Evolutionary conservation across 2,797 vertebrate species (phyloP), one percentile per base, ranked within the genome.

Genomic region (Eulemur albifrons): DNA sequence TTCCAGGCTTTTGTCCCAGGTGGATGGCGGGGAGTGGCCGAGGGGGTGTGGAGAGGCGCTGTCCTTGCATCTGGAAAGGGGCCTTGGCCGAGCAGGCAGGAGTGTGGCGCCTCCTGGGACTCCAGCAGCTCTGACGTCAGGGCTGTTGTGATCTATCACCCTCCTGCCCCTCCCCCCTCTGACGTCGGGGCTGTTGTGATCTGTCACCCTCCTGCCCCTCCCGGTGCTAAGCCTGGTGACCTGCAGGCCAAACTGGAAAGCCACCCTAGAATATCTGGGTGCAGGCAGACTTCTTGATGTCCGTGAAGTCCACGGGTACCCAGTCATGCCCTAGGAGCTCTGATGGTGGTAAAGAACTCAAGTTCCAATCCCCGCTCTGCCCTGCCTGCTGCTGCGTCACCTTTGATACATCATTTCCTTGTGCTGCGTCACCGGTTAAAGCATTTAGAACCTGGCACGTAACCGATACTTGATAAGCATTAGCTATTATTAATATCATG

Each of bases 31-130:
- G 15, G 25, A 57, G 14, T 5, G 43, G 6, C 0, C 1, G 48
- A 11, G 23, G 35, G 30, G 32, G 9, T 15, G 15, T n/a, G 21
- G 18, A 54, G 70, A 57, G 4, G 13, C 54, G 35, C n/a, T 69
- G 0, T 38, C 73, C 48, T 90, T 38, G 52, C 20, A 2, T 76
- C 45, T 45, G 4, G n/a, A 92, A 59, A 67, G 48, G 82, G n/a
- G 25, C 72, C 67, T n/a, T 23, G 32, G 15, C 23, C 9, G 48
- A 82, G 67, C 75, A 52, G 32, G 61, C 3, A 4, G 50, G 38
- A 35, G 2, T 5, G 0, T 2, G 6, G 48, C 32, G 9, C 54
- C 20, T 9, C 12, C 4, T 10, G 1, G n/a, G n/a, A 7, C 35
- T 40, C 40, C 6, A 20, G 20, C 12, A 45, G 52, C 63, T 57